phyloP scores from a whole-genome alignment of 1,140 invertebrate species.

The Anagrus nilaparvatae region DNA sequence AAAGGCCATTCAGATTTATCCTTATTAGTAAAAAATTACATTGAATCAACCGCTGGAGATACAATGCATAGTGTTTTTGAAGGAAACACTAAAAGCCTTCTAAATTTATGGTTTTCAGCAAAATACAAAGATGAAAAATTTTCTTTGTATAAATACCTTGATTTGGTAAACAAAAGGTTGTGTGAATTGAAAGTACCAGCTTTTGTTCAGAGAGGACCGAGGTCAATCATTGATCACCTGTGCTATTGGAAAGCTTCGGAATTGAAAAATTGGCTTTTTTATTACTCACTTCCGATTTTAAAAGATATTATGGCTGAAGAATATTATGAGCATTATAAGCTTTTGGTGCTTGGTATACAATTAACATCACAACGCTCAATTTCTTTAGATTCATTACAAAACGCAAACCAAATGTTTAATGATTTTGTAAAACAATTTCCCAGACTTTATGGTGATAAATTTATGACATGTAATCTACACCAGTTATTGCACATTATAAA shows the following conservation, averaged over 20 bases:
- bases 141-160: conserved; percentile 3
- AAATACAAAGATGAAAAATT: background rate
- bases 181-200: background rate
- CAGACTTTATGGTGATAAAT: background rate
- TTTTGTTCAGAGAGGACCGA: conserved; percentile 9
- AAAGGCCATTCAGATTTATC: conserved; percentile 1
- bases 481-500: background rate
- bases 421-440: background rate
- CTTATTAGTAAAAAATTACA: background rate
- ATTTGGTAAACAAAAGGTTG: conserved; percentile 3
- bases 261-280: conserved; percentile 7
- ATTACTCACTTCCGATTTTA: too few relatives aligned
- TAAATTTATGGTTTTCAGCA: conserved; percentile 3
- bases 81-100: conserved; percentile 4
- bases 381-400: too few relatives aligned
- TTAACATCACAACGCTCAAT: too few relatives aligned
- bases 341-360: too few relatives aligned
- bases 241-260: conserved; percentile 12
- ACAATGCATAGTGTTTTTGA: conserved; percentile 9
- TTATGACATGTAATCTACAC: conserved; percentile 1
- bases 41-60: conserved; percentile 1
- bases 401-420: background rate
- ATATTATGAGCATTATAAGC: too few relatives aligned
- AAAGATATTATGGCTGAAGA: too few relatives aligned
- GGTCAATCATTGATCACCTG: conserved; percentile 6